A percentile compares a stretch with the other conserved stretches of the same genome.
Evolutionary conservation across 2,888 invertebrate species (phyloP).

Genomic region (Hanleya hanleyi): DNA sequence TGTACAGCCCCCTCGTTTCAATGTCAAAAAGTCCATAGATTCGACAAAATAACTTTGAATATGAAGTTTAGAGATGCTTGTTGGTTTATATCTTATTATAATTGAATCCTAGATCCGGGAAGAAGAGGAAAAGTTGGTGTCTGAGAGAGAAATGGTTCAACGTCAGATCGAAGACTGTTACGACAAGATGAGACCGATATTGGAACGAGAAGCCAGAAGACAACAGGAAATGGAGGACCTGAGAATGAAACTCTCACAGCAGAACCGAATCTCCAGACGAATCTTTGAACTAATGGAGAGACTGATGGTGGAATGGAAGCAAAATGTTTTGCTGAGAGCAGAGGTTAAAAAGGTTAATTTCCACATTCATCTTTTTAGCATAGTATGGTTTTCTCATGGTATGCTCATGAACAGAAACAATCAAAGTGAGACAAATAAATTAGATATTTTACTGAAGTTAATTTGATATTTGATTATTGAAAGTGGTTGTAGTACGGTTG

Average conservation of each 20-base stretch:
- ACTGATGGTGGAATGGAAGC: neutral
- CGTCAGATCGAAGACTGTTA: neutral
- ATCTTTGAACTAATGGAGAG: slow-evolving; percentile 1
- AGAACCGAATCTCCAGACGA: slow-evolving; percentile 2
- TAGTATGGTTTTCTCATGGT: neutral
- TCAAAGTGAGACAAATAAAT: too few relatives aligned
- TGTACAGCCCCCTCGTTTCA: too few relatives aligned
- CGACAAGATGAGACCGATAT: neutral
- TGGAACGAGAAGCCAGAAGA: neutral
- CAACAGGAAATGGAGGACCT: slow-evolving; percentile 1
- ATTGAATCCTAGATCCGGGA: neutral
- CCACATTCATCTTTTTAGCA: neutral
- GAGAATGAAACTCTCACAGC: neutral
- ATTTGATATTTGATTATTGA: too few relatives aligned
- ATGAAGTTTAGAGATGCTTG: too few relatives aligned
- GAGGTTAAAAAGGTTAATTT: slow-evolving; percentile 1
- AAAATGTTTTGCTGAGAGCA: slow-evolving; percentile 1
- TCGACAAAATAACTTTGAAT: too few relatives aligned
- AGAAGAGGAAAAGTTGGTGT: neutral
- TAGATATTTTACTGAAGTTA: too few relatives aligned
- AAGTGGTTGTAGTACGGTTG: too few relatives aligned
- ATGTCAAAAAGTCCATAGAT: too few relatives aligned
- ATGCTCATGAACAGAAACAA: too few relatives aligned
- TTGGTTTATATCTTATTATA: too few relatives aligned
- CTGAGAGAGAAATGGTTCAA: neutral